Evolutionary conservation across 1,140 invertebrate species (phyloP), one percentile per base, ranked within the genome.

Genomic region (Drosophila kohkoa): DNA sequence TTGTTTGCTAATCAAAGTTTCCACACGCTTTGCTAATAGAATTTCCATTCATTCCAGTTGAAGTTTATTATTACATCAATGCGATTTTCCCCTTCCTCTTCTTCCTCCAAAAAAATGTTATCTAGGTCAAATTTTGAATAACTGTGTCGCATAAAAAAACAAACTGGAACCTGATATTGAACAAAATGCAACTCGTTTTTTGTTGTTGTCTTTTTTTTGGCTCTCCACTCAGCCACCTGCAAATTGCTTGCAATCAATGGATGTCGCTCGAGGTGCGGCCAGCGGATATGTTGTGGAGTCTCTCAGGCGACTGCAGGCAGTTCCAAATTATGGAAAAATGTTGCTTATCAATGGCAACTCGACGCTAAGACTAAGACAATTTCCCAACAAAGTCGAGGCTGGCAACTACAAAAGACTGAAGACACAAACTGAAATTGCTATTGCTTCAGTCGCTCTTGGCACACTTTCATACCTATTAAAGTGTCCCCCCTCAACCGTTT

Each of bases 401-500:
- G 7, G 32, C 35, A 38, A 38, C 35, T 11, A 38, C 32, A 32
- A 49, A 32, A 64, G 62, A 71, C 59, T 55, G 52, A 46, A 57
- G 28, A 25, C n/a, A 15, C 54, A 20, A 58, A 49, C 16, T 35
- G 13, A 8, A 25, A 48, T 11, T 48, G 28, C 6, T 25, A 13
- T 57, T 41, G 66, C 35, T 70, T 4, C 30, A 6, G 60, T 28
- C 51, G 30, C 41, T 48, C 38, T 64, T 66, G 64, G 68, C 77
- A 73, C 77, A 65, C 72, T 79, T 81, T 81, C 63, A 25, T 49
- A 59, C 32, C 32, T 58, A 81, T 71, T 79, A 57, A 75, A 68
- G 1, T 30, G 20, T 45, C 20, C 30, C 72, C 25, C 51, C 16
- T 32, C 11, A 5, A 13, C 16, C 20, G 5, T 13, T 79, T 59